Evolutionary conservation across 2,113 vertebrate species (phyloP), one percentile per base, ranked within the genome.

Genomic region (Macrotis lagotis): DNA sequence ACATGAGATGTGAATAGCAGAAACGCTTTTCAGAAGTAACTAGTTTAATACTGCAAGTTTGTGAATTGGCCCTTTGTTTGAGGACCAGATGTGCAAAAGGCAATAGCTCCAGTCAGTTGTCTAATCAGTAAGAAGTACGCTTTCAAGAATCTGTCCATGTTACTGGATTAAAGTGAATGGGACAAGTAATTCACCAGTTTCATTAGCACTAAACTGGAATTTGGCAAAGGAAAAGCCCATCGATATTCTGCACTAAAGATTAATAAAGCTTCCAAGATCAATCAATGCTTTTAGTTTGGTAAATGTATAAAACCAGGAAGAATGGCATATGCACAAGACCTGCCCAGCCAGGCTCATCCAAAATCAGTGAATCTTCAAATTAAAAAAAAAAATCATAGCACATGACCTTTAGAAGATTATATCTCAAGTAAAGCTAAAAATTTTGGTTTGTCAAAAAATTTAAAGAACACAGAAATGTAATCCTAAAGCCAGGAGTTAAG

Each of bases 31-130:
- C 37, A 96, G 49, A 47, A 91, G 37, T 37, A 92, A 90, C 25
- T 91, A 59, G 48, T 93, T 48, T 25, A 7, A 90, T 51, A 31
- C n/a, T 5, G 51, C 28, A 90, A 12, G 50, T 91, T 90, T 91
- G 51, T 51, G 25, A 95, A 96, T 31, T 91, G 59, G n/a, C 10
- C 92, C 48, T 53, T 96, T 90, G 94, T 95, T 92, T 94, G 22
- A 92, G 5, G n/a, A 94, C 51, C 96, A 97, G 96, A 95, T 37
- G 74, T 2, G 0, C 24, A 95, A 92, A 96, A 93, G 50, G 50
- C 10, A 37, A 94, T 12, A 44, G 48, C 59, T 89, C 51, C 74
- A 48, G 88, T n/a, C 48, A 90, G 90, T 26, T 59, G 88, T 91
- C 89, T 66, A 8, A 0, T 94, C 59, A 90, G 37, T 26, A 92